phyloP scores from a whole-genome alignment of 2,797 vertebrate species.

The Perodicticus potto region DNA sequence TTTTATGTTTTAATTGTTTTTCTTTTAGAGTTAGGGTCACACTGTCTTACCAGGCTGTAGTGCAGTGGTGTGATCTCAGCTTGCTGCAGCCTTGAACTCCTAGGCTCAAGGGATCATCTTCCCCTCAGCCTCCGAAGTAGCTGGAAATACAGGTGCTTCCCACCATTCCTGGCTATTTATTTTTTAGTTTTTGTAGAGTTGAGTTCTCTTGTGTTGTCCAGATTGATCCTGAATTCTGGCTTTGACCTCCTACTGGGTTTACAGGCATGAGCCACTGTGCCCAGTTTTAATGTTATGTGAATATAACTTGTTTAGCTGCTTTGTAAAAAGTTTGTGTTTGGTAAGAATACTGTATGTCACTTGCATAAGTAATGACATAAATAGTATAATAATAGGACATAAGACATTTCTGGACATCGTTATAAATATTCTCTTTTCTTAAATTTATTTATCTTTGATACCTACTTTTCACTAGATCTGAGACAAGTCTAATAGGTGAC shows the following conservation, averaged over 20 bases:
- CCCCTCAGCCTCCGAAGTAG: neutral
- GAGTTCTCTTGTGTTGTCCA: neutral
- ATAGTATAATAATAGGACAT: neutral
- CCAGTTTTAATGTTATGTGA: neutral
- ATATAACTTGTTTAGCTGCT: slow-evolving; percentile 9
- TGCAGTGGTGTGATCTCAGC: neutral
- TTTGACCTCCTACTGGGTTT: neutral
- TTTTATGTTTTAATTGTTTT: neutral
- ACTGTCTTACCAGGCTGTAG: neutral
- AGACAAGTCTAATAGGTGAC: slow-evolving; percentile 8
- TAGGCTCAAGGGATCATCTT: neutral
- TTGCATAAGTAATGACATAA: slow-evolving; percentile 12
- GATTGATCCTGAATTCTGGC: neutral
- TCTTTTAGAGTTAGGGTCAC: neutral
- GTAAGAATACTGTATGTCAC: neutral
- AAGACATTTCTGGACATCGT: neutral
- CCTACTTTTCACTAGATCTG: neutral
- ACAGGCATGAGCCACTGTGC: neutral
- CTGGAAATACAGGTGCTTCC: neutral
- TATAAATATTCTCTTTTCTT: slow-evolving; percentile 6
- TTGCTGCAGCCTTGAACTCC: neutral
- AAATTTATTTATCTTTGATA: slow-evolving; percentile 41
- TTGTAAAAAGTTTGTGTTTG: slow-evolving; percentile 53
- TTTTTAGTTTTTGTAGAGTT: neutral
- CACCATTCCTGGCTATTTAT: neutral